Evolutionary conservation across 2,888 invertebrate species (phyloP), one percentile per base, ranked within the genome.

Genomic region (Cheilosia variabilis): DNA sequence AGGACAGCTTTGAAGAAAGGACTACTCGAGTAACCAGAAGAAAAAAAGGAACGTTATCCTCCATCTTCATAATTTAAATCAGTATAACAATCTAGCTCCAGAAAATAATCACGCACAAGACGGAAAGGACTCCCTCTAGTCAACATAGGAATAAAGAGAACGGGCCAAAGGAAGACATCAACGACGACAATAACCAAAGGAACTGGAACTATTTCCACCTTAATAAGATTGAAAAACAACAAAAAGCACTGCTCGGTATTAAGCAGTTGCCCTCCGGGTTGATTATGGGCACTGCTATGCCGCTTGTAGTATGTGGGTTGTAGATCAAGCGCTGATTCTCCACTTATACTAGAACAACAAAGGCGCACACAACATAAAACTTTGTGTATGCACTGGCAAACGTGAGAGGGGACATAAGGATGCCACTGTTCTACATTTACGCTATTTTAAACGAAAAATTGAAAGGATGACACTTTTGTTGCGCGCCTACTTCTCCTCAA

Each of bases 241-340:
- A 53, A 65, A 27, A 45, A 57, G 10, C 13, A 24, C 37, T 47
- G 24, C 31, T 60, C 24, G 22, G 53, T 53, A 72, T 45, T 68
- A 72, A 58, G 52, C 65, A 41, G 66, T 73, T 83, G 58, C 37
- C 83, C 83, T 65, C 10, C n/a, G 65, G 80, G 50, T 68, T 66
- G 17, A 57, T 65, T 60, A 65, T 43, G 84, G 50, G 52, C 66
- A 41, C 41, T 15, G 37, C 55, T 37, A 3, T 34, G 37, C 37
- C 13, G 37, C 4, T 65, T 75, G 47, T 66, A 80, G 75, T 80
- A 78, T 76, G 84, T 80, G 84, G 80, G 80, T 76, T 84, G 80
- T 75, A 66, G 80, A 84, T 84, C 84, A 84, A 79, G 79, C 80
- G 69, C 79, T 75, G 84, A 76, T 80, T 84, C 84, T 60, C 65